These are phyloP conservation scores for Dryobota labecula DNA, from an alignment of 2,888 invertebrate species.

Conservation along the genomic window DNA sequence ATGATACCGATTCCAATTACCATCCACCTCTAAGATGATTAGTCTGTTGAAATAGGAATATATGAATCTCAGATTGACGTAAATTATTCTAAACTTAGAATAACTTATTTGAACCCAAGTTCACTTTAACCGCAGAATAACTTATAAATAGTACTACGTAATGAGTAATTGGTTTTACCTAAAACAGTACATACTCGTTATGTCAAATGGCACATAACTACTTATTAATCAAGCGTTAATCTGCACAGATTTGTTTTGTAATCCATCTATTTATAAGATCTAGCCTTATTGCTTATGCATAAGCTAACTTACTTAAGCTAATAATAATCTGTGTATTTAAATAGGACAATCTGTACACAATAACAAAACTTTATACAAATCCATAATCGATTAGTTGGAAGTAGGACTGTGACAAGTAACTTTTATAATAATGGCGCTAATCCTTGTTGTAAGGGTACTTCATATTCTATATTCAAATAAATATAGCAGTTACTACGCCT, in stretches of 20 bases:
- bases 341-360: neutral
- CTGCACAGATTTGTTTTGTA: constrained; percentile 37
- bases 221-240: constrained; percentile 40
- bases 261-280: constrained; percentile 38
- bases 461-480: constrained; percentile 33
- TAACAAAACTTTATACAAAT: neutral
- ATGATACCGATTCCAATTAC: constrained; percentile 54
- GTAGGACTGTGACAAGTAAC: neutral
- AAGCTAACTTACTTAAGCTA: constrained; percentile 5
- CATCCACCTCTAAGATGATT: constrained; percentile 45
- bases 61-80: constrained; percentile 51
- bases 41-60: constrained; percentile 52
- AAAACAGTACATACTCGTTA: constrained; percentile 19
- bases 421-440: constrained; percentile 9
- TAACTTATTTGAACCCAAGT: constrained; percentile 45
- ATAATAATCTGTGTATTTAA: constrained; percentile 30
- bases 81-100: constrained; percentile 43
- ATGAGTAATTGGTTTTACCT: constrained; percentile 34
- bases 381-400: neutral
- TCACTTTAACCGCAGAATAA: constrained; percentile 39
- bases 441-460: constrained; percentile 18
- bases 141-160: constrained; percentile 28
- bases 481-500: constrained; percentile 42
- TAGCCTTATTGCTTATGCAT: constrained; percentile 20
- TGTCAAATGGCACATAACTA: constrained; percentile 31